These are phyloP conservation scores for Pemphredon lugubris DNA, from an alignment of 2,888 invertebrate species.

Conservation along the genomic window DNA sequence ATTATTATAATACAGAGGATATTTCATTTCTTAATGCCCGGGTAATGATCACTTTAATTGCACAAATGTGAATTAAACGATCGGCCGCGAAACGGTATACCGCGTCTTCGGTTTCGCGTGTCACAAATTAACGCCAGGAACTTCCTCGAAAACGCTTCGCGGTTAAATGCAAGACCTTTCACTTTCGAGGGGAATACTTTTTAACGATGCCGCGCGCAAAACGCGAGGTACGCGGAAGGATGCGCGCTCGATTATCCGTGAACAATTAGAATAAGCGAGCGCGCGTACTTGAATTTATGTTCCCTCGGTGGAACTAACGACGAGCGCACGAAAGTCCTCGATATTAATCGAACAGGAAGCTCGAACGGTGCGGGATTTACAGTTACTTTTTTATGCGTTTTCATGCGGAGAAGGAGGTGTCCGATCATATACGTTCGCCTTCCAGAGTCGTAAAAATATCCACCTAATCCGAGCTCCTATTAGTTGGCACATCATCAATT, in stretches of 20 bases:
- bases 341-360: constrained; percentile 30
- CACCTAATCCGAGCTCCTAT: constrained; percentile 13
- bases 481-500: constrained; percentile 14
- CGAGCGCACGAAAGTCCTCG: constrained; percentile 27
- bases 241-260: constrained; percentile 43
- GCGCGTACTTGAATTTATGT: constrained; percentile 24
- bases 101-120: too few relatives aligned
- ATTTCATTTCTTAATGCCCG: too few relatives aligned
- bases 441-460: constrained; percentile 36
- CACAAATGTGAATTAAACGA: too few relatives aligned
- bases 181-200: constrained; percentile 30
- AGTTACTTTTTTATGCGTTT: constrained; percentile 51
- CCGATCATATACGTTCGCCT: background rate
- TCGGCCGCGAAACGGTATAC: too few relatives aligned
- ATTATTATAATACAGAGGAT: too few relatives aligned
- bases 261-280: constrained; percentile 40
- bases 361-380: constrained; percentile 25
- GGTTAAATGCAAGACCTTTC: too few relatives aligned
- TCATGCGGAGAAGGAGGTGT: constrained; percentile 9
- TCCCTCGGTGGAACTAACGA: constrained; percentile 40
- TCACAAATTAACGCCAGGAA: too few relatives aligned
- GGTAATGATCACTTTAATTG: too few relatives aligned
- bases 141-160: too few relatives aligned
- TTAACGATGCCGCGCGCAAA: background rate
- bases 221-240: constrained; percentile 17